Evolutionary conservation across 1,140 invertebrate genomes (phyloP), one percentile per base, ranked within the genome.

Genomic region (Drosophila micromelanica): DNA sequence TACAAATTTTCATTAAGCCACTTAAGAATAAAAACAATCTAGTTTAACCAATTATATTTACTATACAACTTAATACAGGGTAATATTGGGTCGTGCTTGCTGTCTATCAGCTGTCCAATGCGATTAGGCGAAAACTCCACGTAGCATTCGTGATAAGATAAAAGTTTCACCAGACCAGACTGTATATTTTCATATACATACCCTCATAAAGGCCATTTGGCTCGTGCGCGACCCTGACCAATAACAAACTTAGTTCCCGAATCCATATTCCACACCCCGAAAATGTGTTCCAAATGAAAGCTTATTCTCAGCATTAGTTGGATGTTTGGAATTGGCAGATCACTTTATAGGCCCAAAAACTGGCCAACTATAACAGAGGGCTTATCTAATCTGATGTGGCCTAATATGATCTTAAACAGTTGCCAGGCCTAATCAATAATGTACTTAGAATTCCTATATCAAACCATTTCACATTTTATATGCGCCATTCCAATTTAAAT

Each of bases 311-410:
- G 59, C 63, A 68, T 73, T 68, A 73, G 48, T 67, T 60, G 43
- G 20, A 7, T 2, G 7, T 5, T 13, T 7, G 27, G 30, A 65
- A 43, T 51, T 17, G 9, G 23, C 32, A 73, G 63, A 73, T 74
- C 57, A 51, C 6, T 74, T 62, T 56, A 62, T 69, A 8, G 17
- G 20, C 1, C 37, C 20, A 35, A 35, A 9, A 35, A 37, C 49
- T 52, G 13, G 3, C 30, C 49, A 17, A 32, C 15, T 46, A 30
- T 38, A 20, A 9, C 43, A 8, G 5, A 40, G 20, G 32, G 48
- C 61, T 80, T 86, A 86, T 86, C 82, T 86, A 76, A 86, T 86
- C 43, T 2, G 4, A 17, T 49, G 40, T 43, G n/a, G 38, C 32
- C 70, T 48, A 76, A 68, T 76, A 46, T 63, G 74, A 87, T 78